A percentile compares a stretch with the other conserved stretches of the same genome.
Conservation (phyloP, 2,888 invertebrate genomes). For the Pinctada fucata region DNA sequence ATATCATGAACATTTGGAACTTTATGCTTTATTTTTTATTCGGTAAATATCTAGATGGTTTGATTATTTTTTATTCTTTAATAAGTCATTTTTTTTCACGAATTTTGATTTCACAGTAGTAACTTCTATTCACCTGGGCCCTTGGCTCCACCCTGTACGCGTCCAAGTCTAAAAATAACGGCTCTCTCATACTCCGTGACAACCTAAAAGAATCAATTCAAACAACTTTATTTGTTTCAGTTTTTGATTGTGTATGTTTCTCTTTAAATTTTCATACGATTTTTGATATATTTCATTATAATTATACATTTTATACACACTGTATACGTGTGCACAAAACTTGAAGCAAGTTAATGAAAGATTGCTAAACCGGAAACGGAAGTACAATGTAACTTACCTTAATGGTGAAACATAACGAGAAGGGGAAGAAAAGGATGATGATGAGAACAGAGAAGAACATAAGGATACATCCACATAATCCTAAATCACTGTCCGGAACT, state of each 20-base stretch:
- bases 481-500: conserved; percentile 40
- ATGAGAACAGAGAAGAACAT: conserved; percentile 47
- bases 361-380: too few relatives aligned
- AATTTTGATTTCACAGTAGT: not conserved
- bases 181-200: conserved; percentile 61
- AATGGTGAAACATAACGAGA: conserved; percentile 49
- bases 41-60: too few relatives aligned
- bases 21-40: too few relatives aligned
- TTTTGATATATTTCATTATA: too few relatives aligned
- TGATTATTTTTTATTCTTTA: too few relatives aligned
- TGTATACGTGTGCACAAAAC: too few relatives aligned
- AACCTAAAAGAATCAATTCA: conserved; percentile 37
- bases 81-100: not conserved
- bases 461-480: conserved; percentile 49
- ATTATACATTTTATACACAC: too few relatives aligned
- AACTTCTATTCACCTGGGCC: conserved; percentile 47
- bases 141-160: conserved; percentile 54
- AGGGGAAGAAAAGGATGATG: conserved; percentile 47
- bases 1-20: too few relatives aligned
- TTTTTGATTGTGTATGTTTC: too few relatives aligned
- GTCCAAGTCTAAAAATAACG: conserved; percentile 59
- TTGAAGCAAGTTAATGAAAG: too few relatives aligned
- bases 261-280: too few relatives aligned
- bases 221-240: not conserved
- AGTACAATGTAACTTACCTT: conserved; percentile 33